Evolutionary conservation across 2,797 vertebrate species (phyloP), one percentile per base, ranked within the genome.

Genomic region (Tragelaphus oryx): DNA sequence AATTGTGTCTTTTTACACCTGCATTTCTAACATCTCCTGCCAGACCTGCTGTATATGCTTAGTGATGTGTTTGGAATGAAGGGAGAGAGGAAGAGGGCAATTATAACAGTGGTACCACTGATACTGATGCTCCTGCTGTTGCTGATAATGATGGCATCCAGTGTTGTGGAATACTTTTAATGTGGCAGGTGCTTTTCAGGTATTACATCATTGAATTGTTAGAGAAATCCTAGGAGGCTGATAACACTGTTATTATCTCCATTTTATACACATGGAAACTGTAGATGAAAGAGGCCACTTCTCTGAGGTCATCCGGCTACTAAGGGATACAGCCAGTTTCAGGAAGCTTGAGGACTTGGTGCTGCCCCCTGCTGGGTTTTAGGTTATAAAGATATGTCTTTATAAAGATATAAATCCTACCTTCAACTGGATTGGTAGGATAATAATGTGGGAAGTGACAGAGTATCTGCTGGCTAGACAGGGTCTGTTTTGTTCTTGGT

Each of bases 201-300:
- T 54, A 57, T 52, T 52, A 37, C n/a, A 13, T 95, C 57, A 17
- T 1, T 9, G 30, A 80, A 68, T 71, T 65, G n/a, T 14, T 22
- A 54, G 3, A 68, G 65, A 81, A 89, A 78, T 44, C 74, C 74
- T 71, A 8, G 37, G n/a, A 83, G 81, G 44, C 26, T 20, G 20
- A 0, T 37, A n/a, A 13, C 44, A 1, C 16, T 83, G 33, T 18
- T 37, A 4, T 16, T 33, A 37, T 37, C 44, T 33, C 33, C 33
- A 50, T 59, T 81, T 85, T 41, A 79, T 20, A 82, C 68, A 80
- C 17, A 2, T 48, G 88, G 30, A 90, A 74, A 93, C 13, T 59
- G 54, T 76, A 52, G 48, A 17, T 2, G 17, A 46, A 65, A 71
- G 76, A 91, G 33, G 20, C 52, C 57, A 13, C 20, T 44, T 62